Percentiles rank a stretch among this genome's conserved stretches.
phyloP scores from a whole-genome alignment of 92 coral and sea anemone species.

The Phymanthus crucifer region DNA sequence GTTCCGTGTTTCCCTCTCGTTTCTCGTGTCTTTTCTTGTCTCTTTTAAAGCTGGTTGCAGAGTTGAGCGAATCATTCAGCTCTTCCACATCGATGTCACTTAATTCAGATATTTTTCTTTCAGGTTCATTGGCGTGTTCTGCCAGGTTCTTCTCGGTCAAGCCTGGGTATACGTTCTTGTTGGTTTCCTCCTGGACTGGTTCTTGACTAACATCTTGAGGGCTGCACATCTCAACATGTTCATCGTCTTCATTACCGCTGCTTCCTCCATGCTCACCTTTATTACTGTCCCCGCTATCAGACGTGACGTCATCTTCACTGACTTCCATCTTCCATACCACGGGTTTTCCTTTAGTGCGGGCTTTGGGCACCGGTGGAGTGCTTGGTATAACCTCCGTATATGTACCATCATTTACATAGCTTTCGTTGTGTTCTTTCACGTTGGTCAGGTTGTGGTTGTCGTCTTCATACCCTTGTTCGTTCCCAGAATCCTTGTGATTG shows the following conservation, averaged over 20 bases:
- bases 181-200: conserved; percentile 14
- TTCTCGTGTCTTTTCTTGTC: neutral
- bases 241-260: conserved; percentile 59
- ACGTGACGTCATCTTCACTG: conserved; percentile 55
- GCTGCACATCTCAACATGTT: conserved; percentile 68
- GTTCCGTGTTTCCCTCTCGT: conserved; percentile 31
- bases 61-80: conserved; percentile 51
- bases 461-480: conserved; percentile 5
- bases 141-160: conserved; percentile 1
- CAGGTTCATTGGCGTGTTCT: conserved; percentile 7
- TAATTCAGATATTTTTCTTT: conserved; percentile 49
- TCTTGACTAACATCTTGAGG: neutral
- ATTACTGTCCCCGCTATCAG: conserved; percentile 66
- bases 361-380: conserved; percentile 36
- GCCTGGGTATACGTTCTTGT: neutral
- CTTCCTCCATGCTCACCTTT: conserved; percentile 60
- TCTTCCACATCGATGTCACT: conserved; percentile 81
- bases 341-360: conserved; percentile 78
- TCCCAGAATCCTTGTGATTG: conserved; percentile 11
- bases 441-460: conserved; percentile 5
- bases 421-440: neutral
- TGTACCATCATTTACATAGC: neutral
- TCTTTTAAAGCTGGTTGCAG: conserved; percentile 46
- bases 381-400: conserved; percentile 13
- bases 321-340: conserved; percentile 63